These are phyloP conservation scores for Eurytoma californica DNA, from an alignment of 2,888 invertebrate genomes.

Conservation along the genomic window DNA sequence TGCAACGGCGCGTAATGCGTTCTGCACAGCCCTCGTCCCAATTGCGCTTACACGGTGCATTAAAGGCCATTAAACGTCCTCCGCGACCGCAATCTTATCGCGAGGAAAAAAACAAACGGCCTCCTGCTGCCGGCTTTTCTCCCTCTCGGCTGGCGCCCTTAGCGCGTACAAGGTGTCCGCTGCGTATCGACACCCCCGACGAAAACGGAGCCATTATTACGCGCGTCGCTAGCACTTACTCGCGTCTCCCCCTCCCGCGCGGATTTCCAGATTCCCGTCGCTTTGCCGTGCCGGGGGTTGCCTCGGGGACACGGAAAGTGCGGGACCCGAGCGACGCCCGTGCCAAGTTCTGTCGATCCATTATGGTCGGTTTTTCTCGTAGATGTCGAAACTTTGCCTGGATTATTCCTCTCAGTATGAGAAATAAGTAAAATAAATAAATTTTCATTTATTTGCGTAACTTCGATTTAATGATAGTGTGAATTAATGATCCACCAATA, in stretches of 20 bases:
- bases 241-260: slow-evolving; percentile 3
- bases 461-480: too few relatives aligned
- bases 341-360: background rate
- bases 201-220: too few relatives aligned
- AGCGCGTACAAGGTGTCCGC: slow-evolving; percentile 38
- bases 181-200: slow-evolving; percentile 28
- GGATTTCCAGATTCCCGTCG: background rate
- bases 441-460: too few relatives aligned
- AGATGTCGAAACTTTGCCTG: too few relatives aligned
- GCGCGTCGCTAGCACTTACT: background rate
- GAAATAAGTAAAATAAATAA: too few relatives aligned
- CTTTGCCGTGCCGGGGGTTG: background rate
- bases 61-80: slow-evolving; percentile 43
- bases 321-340: slow-evolving; percentile 8
- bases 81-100: slow-evolving; percentile 6
- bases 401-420: too few relatives aligned
- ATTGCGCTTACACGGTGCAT: slow-evolving; percentile 21
- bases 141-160: background rate
- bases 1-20: too few relatives aligned
- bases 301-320: background rate
- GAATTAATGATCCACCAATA: too few relatives aligned
- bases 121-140: background rate
- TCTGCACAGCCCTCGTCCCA: background rate
- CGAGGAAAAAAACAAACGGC: background rate
- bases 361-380: too few relatives aligned